Percentiles rank a stretch among this genome's conserved stretches.
Evolutionary conservation across 2,113 vertebrate genomes (phyloP).

Genomic region (Caranx melampygus): DNA sequence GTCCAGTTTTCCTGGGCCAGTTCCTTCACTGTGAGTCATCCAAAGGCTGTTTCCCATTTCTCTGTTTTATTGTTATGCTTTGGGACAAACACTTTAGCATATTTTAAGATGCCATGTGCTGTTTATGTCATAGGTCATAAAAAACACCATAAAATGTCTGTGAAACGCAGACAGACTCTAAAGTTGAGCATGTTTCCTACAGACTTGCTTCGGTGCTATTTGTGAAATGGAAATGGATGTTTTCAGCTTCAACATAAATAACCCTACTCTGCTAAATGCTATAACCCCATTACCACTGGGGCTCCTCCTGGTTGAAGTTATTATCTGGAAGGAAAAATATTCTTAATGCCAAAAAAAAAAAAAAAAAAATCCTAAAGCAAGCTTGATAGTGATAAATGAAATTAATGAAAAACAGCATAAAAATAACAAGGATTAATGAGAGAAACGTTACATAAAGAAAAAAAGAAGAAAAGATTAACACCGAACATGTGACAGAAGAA

Average conservation of each 20-base stretch:
- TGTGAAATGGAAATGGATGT: slow-evolving; percentile 37
- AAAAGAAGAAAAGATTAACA: neutral
- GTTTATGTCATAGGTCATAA: slow-evolving; percentile 64
- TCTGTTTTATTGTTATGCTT: slow-evolving; percentile 44
- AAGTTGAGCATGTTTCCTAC: slow-evolving; percentile 29
- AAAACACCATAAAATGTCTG: slow-evolving; percentile 58
- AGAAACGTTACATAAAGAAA: neutral
- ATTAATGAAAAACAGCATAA: neutral
- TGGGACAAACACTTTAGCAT: slow-evolving; percentile 22
- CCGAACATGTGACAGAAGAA: slow-evolving; percentile 24
- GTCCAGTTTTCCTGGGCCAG: neutral
- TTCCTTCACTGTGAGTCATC: slow-evolving; percentile 29
- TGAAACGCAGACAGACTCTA: slow-evolving; percentile 36
- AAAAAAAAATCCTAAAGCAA: neutral
- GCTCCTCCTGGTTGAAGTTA: neutral
- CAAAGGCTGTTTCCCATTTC: slow-evolving; percentile 25
- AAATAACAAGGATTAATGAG: slow-evolving; percentile 4
- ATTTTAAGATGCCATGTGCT: slow-evolving; percentile 63
- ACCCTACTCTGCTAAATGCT: slow-evolving; percentile 9
- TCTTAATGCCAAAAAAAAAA: neutral
- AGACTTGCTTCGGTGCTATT: slow-evolving; percentile 28
- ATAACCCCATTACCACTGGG: neutral
- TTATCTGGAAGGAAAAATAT: neutral
- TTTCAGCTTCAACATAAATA: slow-evolving; percentile 24
- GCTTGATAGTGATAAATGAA: neutral